Conservation (phyloP, 2,888 invertebrate species). For the Pristionchus exspectatus region DNA sequence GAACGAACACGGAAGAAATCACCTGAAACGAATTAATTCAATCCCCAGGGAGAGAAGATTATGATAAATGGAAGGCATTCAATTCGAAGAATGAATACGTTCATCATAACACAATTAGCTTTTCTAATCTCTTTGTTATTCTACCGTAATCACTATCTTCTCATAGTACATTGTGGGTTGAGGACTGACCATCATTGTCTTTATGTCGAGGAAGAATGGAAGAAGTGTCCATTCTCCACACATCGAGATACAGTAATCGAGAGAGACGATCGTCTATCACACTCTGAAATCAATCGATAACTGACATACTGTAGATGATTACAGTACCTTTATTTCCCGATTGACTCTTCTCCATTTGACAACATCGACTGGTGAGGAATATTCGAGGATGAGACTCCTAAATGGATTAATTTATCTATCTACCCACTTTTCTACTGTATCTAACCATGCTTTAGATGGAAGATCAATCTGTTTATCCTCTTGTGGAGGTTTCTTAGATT, state of each 20-base stretch:
- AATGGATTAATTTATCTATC: not conserved
- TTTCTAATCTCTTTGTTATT: not conserved
- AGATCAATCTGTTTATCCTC: constrained; percentile 31
- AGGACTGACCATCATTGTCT: constrained; percentile 50
- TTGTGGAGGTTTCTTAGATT: constrained; percentile 5
- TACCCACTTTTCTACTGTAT: not conserved
- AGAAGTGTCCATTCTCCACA: constrained; percentile 52
- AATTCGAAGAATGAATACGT: not conserved
- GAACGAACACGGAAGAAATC: constrained; percentile 51
- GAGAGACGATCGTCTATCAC: constrained; percentile 33
- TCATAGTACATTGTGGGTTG: not conserved
- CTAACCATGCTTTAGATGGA: constrained; percentile 12
- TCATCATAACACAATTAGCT: not conserved
- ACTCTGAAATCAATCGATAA: constrained; percentile 14
- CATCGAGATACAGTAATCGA: constrained; percentile 54
- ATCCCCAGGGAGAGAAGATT: not conserved
- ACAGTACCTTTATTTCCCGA: constrained; percentile 34
- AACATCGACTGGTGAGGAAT: constrained; percentile 38
- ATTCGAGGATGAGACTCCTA: constrained; percentile 35
- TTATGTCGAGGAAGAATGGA: constrained; percentile 36
- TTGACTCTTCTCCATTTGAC: constrained; percentile 54
- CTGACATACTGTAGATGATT: not conserved
- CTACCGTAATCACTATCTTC: not conserved
- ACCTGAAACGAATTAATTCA: constrained; percentile 27
- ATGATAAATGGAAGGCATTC: not conserved